A percentile compares a stretch with the other conserved stretches of the same genome.
Evolutionary conservation across 1,140 invertebrate genomes (phyloP).

Genomic region (Pseudachorutes palmiensis): DNA sequence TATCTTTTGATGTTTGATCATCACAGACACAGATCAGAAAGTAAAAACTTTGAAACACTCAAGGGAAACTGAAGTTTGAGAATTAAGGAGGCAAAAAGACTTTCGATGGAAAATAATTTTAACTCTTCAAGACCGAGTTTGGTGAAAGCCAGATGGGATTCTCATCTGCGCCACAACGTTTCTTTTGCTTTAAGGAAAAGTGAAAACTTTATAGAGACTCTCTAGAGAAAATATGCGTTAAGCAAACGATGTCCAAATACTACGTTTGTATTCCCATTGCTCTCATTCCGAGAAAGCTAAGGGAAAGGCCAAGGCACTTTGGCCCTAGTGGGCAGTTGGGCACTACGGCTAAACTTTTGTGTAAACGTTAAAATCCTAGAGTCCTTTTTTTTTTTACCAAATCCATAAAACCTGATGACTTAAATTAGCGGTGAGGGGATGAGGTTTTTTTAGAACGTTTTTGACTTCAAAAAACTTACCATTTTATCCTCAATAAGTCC

Average conservation of each 20-base stretch:
- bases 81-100: conserved; percentile 4
- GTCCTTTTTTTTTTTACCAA: neutral
- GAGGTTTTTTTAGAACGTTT: too few relatives aligned
- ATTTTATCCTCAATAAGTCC: conserved; percentile 50
- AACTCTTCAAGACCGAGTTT: neutral
- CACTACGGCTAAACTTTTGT: too few relatives aligned
- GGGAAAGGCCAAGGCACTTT: neutral
- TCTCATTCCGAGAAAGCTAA: neutral
- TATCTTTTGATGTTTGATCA: too few relatives aligned
- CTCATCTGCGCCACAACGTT: neutral
- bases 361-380: too few relatives aligned
- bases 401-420: neutral
- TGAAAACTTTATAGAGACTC: neutral
- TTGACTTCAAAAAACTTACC: conserved; percentile 41
- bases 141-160: neutral
- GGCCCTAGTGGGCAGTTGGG: too few relatives aligned
- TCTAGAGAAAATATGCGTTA: neutral
- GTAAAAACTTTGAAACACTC: neutral
- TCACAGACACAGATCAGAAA: too few relatives aligned
- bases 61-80: neutral
- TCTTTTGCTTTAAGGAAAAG: neutral
- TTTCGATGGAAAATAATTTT: conserved; percentile 5
- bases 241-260: conserved; percentile 9
- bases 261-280: neutral
- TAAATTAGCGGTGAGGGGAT: too few relatives aligned